phyloP scores from a whole-genome alignment of 2,888 invertebrate genomes.

The Merodon equestris region DNA sequence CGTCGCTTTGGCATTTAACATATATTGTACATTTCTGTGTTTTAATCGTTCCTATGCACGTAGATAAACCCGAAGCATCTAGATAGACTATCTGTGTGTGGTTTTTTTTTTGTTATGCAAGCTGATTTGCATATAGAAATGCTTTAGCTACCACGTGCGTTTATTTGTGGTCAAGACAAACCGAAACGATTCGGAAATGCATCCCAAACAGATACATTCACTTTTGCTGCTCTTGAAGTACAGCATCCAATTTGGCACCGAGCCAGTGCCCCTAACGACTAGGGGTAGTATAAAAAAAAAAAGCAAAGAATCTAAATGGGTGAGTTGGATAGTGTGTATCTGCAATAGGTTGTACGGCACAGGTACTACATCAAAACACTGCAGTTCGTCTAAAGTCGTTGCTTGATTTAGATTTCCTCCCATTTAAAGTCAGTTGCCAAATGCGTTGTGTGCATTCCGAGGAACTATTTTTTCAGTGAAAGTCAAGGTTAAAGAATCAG shows the following conservation, averaged over 20 bases:
- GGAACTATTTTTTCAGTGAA: not conserved
- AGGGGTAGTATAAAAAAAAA: constrained; percentile 3
- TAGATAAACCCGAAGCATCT: constrained; percentile 27
- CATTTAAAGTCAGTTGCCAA: constrained; percentile 35
- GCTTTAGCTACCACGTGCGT: constrained; percentile 63
- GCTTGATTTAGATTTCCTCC: constrained; percentile 32
- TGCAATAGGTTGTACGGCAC: constrained; percentile 22
- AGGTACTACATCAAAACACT: constrained; percentile 1
- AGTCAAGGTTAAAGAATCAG: not conserved
- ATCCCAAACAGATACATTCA: constrained; percentile 50
- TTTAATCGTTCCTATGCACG: constrained; percentile 56
- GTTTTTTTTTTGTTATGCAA: constrained; percentile 51
- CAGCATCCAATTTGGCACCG: constrained; percentile 36
- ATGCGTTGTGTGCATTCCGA: constrained; percentile 17
- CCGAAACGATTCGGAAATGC: constrained; percentile 27
- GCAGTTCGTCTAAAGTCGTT: constrained; percentile 19
- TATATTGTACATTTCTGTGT: constrained; percentile 57
- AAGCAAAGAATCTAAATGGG: constrained; percentile 48
- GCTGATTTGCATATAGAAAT: constrained; percentile 64
- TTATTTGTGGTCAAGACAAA: constrained; percentile 51
- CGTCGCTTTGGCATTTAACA: constrained; percentile 65
- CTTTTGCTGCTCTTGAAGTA: constrained; percentile 61
- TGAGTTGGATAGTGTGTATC: constrained; percentile 32
- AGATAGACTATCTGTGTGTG: no score
- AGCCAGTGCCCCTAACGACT: constrained; percentile 32